Base-by-base conservation (phyloP, 2,797 vertebrate genomes). In the Pipistrellus kuhlii region DNA sequence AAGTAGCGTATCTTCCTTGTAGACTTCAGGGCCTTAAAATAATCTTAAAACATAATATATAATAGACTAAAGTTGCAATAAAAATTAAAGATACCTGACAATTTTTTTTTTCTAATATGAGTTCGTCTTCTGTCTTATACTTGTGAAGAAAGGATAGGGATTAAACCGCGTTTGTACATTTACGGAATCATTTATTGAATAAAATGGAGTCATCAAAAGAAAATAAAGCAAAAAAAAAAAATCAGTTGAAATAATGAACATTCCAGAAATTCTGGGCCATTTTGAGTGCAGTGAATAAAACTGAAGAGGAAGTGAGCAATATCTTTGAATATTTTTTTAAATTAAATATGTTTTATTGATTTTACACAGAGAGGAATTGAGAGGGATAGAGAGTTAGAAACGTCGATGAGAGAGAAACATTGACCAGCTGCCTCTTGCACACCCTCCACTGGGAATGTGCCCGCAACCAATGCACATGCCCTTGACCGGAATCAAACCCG, bases 151-250 rank as follows among this genome's bases (percentile, higher is more conserved):
- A 91, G 23, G 77, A 27, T 77, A 90, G 48, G 2, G 46, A 85
- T 90, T 87, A 75, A 94, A 55, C 57, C 20, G 73, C 35, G 88
- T 57, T 90, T 94, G 48, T 85, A 48, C 32, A 51, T 89, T 95
- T 91, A 64, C 53, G 72, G 72, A 86, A 53, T 92, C 38, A 71
- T 27, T 93, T 93, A 72, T 81, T 88, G 71, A 93, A 68, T 82
- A 95, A 92, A 93, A 75, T 11, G 1, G 25, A 92, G 35, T 77
- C 8, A 85, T 71, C 85, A 83, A 94, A 81, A 85, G 57, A 87
- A 84, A 90, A n/a, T 32, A 72, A 92, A 90, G 38, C 38, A 68
- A 75, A 84, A 90, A 83, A 93, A 90, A 83, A 93, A 83, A 88
- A 69, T 76, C 18, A 80, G 10, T 94, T 88, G 23, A 84, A 91